Evolutionary conservation across 2,113 vertebrate genomes (phyloP), one percentile per base, ranked within the genome.

Genomic region (Oreochromis spilurus): DNA sequence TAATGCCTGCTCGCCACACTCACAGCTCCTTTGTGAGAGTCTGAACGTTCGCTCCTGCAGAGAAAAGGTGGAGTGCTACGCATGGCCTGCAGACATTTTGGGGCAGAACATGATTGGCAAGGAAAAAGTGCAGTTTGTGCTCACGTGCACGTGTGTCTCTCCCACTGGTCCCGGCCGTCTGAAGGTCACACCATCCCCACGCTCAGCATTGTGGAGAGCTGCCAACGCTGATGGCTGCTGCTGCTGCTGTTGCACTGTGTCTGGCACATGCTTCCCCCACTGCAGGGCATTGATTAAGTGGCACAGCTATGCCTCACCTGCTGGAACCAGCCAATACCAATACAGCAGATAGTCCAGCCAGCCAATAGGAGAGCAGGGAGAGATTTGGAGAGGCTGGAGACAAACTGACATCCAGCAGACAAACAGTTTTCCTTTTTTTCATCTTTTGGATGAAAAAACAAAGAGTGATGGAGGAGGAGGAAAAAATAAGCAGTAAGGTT

Each of bases 261-360:
- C 92, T 95, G 92, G 91, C 93, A 87, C 92, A 88, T 84, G 65
- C 82, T 77, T 62, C 82, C 90, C 43, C 86, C 86, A 81, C 92
- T 86, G 85, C 91, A 93, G 92, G 90, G 89, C 91, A 94, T 93
- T 93, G 94, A 95, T 95, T 91, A 94, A 92, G 93, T 89, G 91
- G 81, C 92, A 91, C 83, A 87, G 90, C 88, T 50, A 65, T 53
- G 80, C 94, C 91, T 95, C 89, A 94, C 94, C 94, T 95, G 94
- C 91, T 92, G 86, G 60, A 93, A 91, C 79, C 91, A 83, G 86
- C 94, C 93, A 95, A 95, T 94, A 84, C 24, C 75, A 67, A 75
- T 31, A n/a, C 54, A 83, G 87, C 87, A 79, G 87, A 77, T 16
- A 54, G 77, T 79, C 78, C 48, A 50, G 83, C 9, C 90, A 81